phyloP scores from a whole-genome alignment of 2,888 invertebrate species.

The Tillus elongatus region DNA sequence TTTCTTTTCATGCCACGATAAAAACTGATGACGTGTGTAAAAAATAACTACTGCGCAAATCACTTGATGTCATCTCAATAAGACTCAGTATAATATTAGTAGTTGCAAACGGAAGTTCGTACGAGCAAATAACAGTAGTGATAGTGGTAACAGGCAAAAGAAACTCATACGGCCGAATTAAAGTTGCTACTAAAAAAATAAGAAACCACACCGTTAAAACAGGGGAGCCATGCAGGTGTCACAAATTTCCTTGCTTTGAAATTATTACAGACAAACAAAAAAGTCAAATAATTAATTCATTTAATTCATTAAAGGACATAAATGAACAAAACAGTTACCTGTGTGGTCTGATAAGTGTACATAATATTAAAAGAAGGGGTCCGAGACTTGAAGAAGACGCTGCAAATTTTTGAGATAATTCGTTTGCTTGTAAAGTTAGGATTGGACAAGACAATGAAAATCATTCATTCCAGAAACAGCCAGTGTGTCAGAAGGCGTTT shows the following conservation, averaged over 20 bases:
- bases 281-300: background rate
- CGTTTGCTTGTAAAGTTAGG: background rate
- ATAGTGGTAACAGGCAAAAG: no score
- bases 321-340: conserved; percentile 1
- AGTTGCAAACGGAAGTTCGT: no score
- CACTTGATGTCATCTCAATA: no score
- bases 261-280: background rate
- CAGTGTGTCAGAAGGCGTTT: no score
- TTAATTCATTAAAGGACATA: conserved; percentile 1
- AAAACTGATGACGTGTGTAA: no score
- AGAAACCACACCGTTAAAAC: background rate
- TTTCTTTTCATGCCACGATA: no score
- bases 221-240: background rate
- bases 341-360: background rate
- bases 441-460: no score
- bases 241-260: background rate
- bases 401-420: background rate
- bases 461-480: no score
- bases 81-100: no score
- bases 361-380: background rate
- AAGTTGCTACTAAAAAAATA: background rate
- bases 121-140: no score
- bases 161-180: background rate
- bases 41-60: no score
- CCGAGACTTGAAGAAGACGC: background rate